A percentile compares a stretch with the other conserved stretches of the same genome.
These are phyloP conservation scores for Microcebus jonahi DNA, from an alignment of 2,113 vertebrate genomes.

Conservation along the genomic window DNA sequence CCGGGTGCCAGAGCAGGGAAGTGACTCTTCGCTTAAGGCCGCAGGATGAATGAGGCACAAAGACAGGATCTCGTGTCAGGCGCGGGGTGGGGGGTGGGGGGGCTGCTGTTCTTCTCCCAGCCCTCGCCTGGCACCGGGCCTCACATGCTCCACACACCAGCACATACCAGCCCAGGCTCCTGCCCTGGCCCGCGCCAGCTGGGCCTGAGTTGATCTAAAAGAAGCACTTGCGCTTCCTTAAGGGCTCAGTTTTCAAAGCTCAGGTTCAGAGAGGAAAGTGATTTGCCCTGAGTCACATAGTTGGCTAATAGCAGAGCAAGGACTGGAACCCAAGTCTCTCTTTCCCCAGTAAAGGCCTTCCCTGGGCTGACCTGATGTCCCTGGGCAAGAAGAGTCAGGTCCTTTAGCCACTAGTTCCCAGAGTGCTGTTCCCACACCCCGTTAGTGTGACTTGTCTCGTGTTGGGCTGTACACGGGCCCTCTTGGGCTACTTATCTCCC, in stretches of 20 bases:
- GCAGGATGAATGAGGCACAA: background rate
- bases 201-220: background rate
- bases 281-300: background rate
- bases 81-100: too few species aligned
- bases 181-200: background rate
- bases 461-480: background rate
- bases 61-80: background rate
- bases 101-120: background rate
- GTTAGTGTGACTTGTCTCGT: accelerated
- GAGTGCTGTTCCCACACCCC: background rate
- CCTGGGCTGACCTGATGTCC: background rate
- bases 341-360: background rate
- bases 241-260: background rate
- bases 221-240: background rate
- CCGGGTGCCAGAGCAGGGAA: background rate
- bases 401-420: background rate
- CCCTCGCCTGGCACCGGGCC: background rate
- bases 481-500: background rate
- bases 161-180: background rate
- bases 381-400: background rate
- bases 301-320: background rate
- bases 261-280: background rate
- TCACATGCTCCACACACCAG: background rate
- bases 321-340: background rate
- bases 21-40: background rate